These are phyloP conservation scores for Diorhabda carinulata DNA, from an alignment of 1,140 invertebrate species.

Conservation along the genomic window DNA sequence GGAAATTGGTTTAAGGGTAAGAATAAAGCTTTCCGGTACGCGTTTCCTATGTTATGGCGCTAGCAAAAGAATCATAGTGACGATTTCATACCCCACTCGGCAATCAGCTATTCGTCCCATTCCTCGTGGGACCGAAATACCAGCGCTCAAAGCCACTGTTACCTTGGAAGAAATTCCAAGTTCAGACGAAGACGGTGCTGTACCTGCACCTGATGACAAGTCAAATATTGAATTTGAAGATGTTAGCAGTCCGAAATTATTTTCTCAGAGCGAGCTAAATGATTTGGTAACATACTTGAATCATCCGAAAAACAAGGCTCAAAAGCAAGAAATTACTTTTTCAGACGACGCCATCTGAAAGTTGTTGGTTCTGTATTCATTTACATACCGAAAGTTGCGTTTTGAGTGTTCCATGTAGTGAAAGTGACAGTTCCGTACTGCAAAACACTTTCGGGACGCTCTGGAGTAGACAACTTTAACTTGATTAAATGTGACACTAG, in stretches of 20 bases:
- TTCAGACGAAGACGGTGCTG: constrained; percentile 9
- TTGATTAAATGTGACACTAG: no score
- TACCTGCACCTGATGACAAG: constrained; percentile 14
- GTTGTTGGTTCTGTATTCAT: no score
- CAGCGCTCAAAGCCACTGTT: constrained; percentile 18
- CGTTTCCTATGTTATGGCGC: neutral
- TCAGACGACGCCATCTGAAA: no score
- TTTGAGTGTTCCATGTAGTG: no score
- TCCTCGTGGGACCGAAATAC: constrained; percentile 15
- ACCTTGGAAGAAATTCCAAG: constrained; percentile 15
- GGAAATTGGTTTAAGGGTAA: neutral
- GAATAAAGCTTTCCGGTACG: constrained; percentile 5
- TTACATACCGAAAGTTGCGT: no score
- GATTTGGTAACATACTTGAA: constrained; percentile 4
- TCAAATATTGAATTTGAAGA: constrained; percentile 5
- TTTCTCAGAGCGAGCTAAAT: no score
- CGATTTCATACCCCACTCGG: neutral
- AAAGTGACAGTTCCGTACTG: no score
- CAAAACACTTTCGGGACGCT: no score
- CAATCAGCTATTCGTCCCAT: constrained; percentile 8
- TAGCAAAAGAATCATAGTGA: neutral
- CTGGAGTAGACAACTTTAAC: no score
- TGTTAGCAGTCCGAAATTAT: neutral
- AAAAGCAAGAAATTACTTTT: constrained; percentile 5
- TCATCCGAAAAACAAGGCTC: constrained; percentile 18